Percentiles rank a stretch among this genome's conserved stretches.
Evolutionary conservation across 2,797 vertebrate species (phyloP).

Genomic region (Leptatherina wallacei): DNA sequence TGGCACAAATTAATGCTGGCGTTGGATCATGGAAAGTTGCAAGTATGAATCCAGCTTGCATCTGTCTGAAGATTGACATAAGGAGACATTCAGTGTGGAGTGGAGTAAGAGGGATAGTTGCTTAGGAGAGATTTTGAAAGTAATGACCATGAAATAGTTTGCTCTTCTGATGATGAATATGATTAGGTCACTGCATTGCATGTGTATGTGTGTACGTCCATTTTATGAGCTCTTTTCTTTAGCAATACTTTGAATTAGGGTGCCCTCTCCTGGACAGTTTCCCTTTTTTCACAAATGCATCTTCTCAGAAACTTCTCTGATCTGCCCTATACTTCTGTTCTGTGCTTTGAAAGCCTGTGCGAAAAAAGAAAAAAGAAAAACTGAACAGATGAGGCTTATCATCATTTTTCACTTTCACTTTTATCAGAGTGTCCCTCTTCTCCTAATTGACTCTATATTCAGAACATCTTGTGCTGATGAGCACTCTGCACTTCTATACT

Average conservation of each 20-base stretch:
- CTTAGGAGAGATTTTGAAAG: conserved; percentile 35
- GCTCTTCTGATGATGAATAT: conserved; percentile 38
- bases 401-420: conserved; percentile 26
- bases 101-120: background rate
- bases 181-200: conserved; percentile 19
- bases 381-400: conserved; percentile 38
- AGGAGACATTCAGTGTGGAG: conserved; percentile 1
- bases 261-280: conserved; percentile 74
- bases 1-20: conserved; percentile 32
- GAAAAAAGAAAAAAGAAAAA: conserved; percentile 14
- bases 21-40: conserved; percentile 17
- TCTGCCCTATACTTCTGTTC: conserved; percentile 7
- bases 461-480: conserved; percentile 41
- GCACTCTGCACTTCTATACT: conserved; percentile 40
- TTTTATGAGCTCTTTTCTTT: conserved; percentile 10
- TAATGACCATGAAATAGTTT: conserved; percentile 16
- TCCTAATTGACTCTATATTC: conserved; percentile 20
- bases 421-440: conserved; percentile 46
- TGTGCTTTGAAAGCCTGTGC: conserved; percentile 23
- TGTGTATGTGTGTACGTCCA: conserved; percentile 19
- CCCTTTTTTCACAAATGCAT: conserved; percentile 6
- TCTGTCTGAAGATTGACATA: conserved; percentile 3
- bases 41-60: conserved; percentile 19
- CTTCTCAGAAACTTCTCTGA: conserved; percentile 14
- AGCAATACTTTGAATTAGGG: conserved; percentile 26